Conservation (phyloP, 2,888 invertebrate species). For the Atrina japonica region DNA sequence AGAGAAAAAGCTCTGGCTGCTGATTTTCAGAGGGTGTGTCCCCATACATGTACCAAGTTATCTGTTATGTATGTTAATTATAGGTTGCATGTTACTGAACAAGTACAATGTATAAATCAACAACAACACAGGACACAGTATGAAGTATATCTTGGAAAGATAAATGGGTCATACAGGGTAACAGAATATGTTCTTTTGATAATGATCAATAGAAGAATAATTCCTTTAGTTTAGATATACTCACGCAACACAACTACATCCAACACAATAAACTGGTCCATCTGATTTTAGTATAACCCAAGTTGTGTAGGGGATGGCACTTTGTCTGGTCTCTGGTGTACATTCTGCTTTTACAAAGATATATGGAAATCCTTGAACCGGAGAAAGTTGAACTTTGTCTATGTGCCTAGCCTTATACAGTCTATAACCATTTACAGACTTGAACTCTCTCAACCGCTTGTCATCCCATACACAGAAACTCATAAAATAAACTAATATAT, state of each 20-base stretch:
- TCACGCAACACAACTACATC: slow-evolving; percentile 20
- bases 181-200: no score
- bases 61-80: no score
- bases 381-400: not conserved
- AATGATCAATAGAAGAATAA: no score
- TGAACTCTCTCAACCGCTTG: not conserved
- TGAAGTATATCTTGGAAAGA: no score
- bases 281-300: not conserved
- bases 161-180: no score
- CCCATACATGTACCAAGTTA: no score
- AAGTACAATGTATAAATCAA: no score
- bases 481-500: slow-evolving; percentile 5
- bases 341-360: slow-evolving; percentile 1
- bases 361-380: not conserved
- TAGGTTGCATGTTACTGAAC: no score
- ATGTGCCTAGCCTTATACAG: not conserved
- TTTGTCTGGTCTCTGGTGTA: slow-evolving; percentile 12
- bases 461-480: slow-evolving; percentile 7
- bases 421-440: slow-evolving; percentile 8
- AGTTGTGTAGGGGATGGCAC: not conserved
- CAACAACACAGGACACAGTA: no score
- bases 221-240: no score
- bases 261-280: slow-evolving; percentile 2
- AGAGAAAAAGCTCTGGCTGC: no score
- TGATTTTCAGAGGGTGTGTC: no score